Evolutionary conservation across 2,797 vertebrate species (phyloP).

Genomic region (Chaetodon trifasciatus): DNA sequence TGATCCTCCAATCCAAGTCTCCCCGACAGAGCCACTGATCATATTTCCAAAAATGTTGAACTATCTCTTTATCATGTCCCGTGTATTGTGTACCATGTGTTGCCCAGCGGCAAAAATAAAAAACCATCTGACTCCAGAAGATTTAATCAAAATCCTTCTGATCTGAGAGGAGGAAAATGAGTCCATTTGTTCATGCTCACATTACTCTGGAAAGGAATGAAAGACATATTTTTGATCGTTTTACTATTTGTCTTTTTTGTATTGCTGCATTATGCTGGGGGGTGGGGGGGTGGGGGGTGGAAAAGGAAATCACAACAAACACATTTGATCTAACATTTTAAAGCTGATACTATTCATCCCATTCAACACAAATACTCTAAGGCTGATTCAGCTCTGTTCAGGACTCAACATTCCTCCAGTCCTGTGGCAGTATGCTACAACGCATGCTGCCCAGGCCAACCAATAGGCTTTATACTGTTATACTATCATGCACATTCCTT

Average conservation of each 20-base stretch:
- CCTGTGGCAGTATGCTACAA: slow-evolving; percentile 79
- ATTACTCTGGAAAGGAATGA: slow-evolving; percentile 46
- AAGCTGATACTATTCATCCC: slow-evolving; percentile 70
- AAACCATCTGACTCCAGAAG: neutral
- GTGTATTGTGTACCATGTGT: slow-evolving; percentile 15
- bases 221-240: slow-evolving; percentile 32
- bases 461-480: slow-evolving; percentile 46
- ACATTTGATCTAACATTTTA: slow-evolving; percentile 62
- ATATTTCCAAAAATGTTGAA: slow-evolving; percentile 13
- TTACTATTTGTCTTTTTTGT: slow-evolving; percentile 33
- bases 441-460: slow-evolving; percentile 69
- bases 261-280: slow-evolving; percentile 53
- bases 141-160: slow-evolving; percentile 2
- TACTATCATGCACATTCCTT: slow-evolving; percentile 61
- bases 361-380: slow-evolving; percentile 70
- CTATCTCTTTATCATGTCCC: slow-evolving; percentile 2
- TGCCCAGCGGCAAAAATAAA: slow-evolving; percentile 7
- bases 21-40: neutral
- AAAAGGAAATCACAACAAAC: slow-evolving; percentile 43
- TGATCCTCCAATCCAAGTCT: neutral
- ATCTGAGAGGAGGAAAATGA: neutral
- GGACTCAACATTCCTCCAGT: slow-evolving; percentile 63
- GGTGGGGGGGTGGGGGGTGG: no score
- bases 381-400: slow-evolving; percentile 64
- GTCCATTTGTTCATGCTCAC: slow-evolving; percentile 39